Evolutionary conservation across 1,140 invertebrate species (phyloP).

Genomic region (Temnothorax curvispinosus): DNA sequence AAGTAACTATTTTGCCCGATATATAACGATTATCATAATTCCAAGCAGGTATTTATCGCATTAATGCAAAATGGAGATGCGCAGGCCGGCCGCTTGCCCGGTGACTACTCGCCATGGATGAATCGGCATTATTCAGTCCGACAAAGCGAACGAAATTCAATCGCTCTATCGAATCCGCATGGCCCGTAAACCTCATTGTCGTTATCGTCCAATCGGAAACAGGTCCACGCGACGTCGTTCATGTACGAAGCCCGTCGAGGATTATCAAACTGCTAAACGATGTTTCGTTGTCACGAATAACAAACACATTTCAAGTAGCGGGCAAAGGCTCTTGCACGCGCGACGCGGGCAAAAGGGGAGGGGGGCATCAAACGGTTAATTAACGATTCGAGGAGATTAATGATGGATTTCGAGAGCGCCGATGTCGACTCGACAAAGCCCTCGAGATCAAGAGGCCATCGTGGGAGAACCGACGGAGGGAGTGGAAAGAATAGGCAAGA

Average conservation of each 20-base stretch:
- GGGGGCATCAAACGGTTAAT: constrained; percentile 70
- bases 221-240: constrained; percentile 39
- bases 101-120: constrained; percentile 40
- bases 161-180: constrained; percentile 50
- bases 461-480: background rate
- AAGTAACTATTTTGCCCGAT: background rate
- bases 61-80: background rate
- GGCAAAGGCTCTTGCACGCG: constrained; percentile 45
- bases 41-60: constrained; percentile 12
- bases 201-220: constrained; percentile 57
- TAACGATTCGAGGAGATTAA: constrained; percentile 74
- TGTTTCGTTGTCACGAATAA: constrained; percentile 63
- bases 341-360: background rate
- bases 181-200: constrained; percentile 53
- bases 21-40: background rate
- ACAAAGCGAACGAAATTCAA: constrained; percentile 59
- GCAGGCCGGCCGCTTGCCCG: background rate
- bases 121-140: constrained; percentile 46
- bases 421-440: constrained; percentile 49
- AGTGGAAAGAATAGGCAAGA: background rate
- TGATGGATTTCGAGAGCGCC: constrained; percentile 53
- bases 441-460: constrained; percentile 57
- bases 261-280: constrained; percentile 63
- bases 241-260: constrained; percentile 50
- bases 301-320: constrained; percentile 44